A percentile compares a stretch with the other conserved stretches of the same genome.
Evolutionary conservation across 1,140 invertebrate species (phyloP).

Genomic region (Neodiprion virginianus): DNA sequence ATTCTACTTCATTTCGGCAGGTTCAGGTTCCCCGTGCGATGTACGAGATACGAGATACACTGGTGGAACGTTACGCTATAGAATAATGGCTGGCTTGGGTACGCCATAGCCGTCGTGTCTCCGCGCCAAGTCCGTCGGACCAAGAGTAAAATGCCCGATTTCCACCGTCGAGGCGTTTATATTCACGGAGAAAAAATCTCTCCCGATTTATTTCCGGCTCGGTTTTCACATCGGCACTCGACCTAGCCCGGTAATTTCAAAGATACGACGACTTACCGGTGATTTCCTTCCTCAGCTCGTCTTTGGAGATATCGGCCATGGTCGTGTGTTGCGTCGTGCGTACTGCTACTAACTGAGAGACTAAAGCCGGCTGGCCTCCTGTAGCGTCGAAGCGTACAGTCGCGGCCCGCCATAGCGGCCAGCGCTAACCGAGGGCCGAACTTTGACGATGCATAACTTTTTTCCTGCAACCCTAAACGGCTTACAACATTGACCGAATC

Average conservation of each 20-base stretch:
- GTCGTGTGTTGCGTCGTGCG: slow-evolving; percentile 50
- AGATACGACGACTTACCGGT: slow-evolving; percentile 67
- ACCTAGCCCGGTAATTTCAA: slow-evolving; percentile 44
- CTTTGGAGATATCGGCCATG: slow-evolving; percentile 74
- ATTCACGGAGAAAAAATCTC: slow-evolving; percentile 42
- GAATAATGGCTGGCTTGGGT: neutral
- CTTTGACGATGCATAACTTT: slow-evolving; percentile 36
- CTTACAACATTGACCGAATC: slow-evolving; percentile 44
- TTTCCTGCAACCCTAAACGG: slow-evolving; percentile 11
- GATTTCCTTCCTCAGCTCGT: slow-evolving; percentile 74
- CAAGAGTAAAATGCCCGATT: slow-evolving; percentile 63
- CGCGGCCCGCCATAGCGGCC: slow-evolving; percentile 19
- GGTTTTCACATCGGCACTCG: neutral
- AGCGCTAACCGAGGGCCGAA: neutral
- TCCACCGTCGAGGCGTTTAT: slow-evolving; percentile 50
- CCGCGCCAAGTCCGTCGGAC: slow-evolving; percentile 27
- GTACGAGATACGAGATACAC: too few relatives aligned
- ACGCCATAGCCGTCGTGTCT: neutral
- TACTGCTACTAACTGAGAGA: slow-evolving; percentile 59
- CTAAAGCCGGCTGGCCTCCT: slow-evolving; percentile 28
- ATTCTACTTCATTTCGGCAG: slow-evolving; percentile 19
- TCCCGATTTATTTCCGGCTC: slow-evolving; percentile 23
- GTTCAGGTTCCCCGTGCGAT: slow-evolving; percentile 20
- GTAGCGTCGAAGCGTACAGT: slow-evolving; percentile 57
- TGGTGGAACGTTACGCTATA: too few relatives aligned